These are phyloP conservation scores for Psittacus erithacus DNA, from an alignment of 2,113 vertebrate species.

Conservation along the genomic window DNA sequence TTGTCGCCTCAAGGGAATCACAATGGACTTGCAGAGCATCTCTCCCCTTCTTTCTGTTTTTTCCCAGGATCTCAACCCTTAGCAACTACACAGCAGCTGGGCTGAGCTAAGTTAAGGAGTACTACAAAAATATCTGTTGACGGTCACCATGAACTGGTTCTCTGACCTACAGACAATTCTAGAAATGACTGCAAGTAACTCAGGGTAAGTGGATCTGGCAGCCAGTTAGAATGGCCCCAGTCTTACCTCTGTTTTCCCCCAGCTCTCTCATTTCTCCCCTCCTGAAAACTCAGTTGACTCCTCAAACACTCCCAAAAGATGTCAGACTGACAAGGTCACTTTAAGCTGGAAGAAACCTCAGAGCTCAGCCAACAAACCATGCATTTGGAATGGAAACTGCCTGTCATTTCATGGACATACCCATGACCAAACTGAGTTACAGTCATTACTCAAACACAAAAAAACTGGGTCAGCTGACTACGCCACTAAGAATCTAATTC, in stretches of 20 bases:
- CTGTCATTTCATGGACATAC: not conserved
- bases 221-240: not conserved
- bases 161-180: not conserved
- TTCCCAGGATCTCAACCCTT: not conserved
- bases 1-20: not conserved
- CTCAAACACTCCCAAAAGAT: not conserved
- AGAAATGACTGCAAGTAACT: not conserved
- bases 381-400: slow-evolving; percentile 3
- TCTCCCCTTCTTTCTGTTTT: not conserved
- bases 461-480: not conserved
- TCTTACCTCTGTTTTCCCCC: not conserved
- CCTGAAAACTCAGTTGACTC: not conserved
- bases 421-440: not conserved
- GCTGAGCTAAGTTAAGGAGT: not conserved
- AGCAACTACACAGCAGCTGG: not conserved
- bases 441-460: not conserved
- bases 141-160: not conserved
- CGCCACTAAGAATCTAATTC: not conserved
- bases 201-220: not conserved
- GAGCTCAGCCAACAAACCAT: not conserved
- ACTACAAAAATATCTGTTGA: not conserved
- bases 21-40: not conserved
- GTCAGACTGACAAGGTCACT: not conserved
- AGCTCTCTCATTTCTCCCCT: not conserved
- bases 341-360: not conserved